phyloP scores from a whole-genome alignment of 2,888 invertebrate genomes.

The Drosophila peninsularis region DNA sequence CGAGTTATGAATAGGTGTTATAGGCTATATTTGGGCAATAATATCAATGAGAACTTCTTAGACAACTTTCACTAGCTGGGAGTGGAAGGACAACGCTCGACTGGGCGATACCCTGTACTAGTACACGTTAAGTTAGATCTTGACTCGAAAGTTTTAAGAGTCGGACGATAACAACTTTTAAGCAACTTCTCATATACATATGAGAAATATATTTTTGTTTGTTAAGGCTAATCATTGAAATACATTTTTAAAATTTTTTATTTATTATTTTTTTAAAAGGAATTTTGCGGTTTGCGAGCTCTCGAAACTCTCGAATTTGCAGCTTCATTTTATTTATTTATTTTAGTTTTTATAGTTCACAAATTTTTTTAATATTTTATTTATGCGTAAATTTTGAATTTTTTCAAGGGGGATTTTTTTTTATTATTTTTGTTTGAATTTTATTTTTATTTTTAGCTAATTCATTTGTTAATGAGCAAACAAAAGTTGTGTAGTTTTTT shows the following conservation, averaged over 20 bases:
- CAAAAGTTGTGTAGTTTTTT: conserved; percentile 30
- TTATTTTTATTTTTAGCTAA: conserved; percentile 54
- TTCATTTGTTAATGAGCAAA: conserved; percentile 69
- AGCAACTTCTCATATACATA: background rate
- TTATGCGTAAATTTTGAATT: conserved; percentile 20
- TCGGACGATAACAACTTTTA: background rate
- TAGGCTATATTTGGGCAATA: conserved; percentile 2
- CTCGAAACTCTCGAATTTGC: background rate
- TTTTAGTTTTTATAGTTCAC: conserved; percentile 15
- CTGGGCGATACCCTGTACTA: background rate
- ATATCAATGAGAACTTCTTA: background rate
- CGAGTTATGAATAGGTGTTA: conserved; percentile 31
- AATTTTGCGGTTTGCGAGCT: conserved; percentile 1
- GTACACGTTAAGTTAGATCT: no score
- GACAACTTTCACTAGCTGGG: conserved; percentile 37
- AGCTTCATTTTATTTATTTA: conserved; percentile 18
- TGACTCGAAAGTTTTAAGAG: background rate
- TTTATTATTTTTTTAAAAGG: background rate
- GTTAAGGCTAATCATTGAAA: no score
- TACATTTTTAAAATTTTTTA: no score
- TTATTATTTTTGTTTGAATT: conserved; percentile 7
- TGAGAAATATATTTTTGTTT: no score
- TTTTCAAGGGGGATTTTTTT: conserved; percentile 9
- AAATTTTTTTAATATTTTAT: background rate
- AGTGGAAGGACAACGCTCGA: background rate